Evolutionary conservation across 1,140 invertebrate species (phyloP), one percentile per base, ranked within the genome.

Genomic region (Theocolax elegans): DNA sequence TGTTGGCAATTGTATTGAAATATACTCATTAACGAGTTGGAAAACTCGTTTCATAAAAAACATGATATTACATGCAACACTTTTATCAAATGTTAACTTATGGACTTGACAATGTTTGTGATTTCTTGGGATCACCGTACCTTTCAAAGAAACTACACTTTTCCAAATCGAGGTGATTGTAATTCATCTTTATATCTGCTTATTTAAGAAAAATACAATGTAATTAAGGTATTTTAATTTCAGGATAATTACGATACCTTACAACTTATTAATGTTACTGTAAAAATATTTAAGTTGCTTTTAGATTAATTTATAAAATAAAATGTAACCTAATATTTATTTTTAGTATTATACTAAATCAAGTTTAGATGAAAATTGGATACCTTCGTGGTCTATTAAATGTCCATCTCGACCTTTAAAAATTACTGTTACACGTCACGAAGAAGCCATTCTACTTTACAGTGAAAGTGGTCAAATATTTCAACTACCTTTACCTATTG

Each of bases 101-200:
- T 13, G 74, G 74, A 17, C 15, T n/a, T n/a, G 46, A 63, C 44
- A 64, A 64, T 19, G 29, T 12, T 3, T 1, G 38, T 0, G 68
- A 76, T 8, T 74, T 82, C 49, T 49, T 82, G 0, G 74, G 68
- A 0, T 38, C 66, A 17, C 81, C 81, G 0, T 79, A 75, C 42
- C 56, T 81, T 4, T 76, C 75, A 10, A 82, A 78, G 42, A 75
- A 80, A 42, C 15, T 83, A 23, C 71, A 80, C 72, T 25, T 76
- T 75, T 82, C 13, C 69, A 78, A 51, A 42, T 80, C 27, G 29
- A 76, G 67, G 81, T 81, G 53, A 62, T n/a, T n/a, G n/a, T n/a
- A n/a, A n/a, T 2, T 75, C 13, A 35, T 38, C 25, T 64, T n/a
- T 69, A 13, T 60, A 60, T 58, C 44, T 38, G 19, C 17, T 54